These are phyloP conservation scores for Tenthredo scrophulariae DNA, from an alignment of 2,888 invertebrate species.

Conservation along the genomic window DNA sequence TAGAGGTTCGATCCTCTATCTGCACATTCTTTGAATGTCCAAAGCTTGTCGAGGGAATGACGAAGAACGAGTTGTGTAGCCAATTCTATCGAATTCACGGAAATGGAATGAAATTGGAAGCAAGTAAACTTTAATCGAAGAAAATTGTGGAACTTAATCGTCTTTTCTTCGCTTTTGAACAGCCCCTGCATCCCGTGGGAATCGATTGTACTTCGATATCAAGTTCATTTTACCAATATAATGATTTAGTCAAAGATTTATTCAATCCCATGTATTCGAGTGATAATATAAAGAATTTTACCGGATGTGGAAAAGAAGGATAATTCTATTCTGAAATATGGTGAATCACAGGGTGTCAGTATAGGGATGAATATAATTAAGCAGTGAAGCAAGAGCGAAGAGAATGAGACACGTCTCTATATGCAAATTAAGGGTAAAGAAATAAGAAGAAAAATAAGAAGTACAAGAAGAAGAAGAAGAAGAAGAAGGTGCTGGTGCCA, in stretches of 20 bases:
- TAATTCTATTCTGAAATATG: neutral
- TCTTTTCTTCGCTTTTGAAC: conserved; percentile 16
- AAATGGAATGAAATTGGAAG: conserved; percentile 43
- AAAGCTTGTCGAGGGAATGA: neutral
- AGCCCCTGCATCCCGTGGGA: neutral
- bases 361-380: conserved; percentile 4
- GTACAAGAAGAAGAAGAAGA: neutral
- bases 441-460: neutral
- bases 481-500: conserved; percentile 46
- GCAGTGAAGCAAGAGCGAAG: neutral
- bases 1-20: conserved; percentile 19
- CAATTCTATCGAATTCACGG: conserved; percentile 20
- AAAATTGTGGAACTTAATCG: neutral
- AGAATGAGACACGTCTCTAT: neutral
- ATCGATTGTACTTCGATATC: conserved; percentile 18
- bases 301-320: neutral
- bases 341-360: conserved; percentile 4
- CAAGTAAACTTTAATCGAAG: conserved; percentile 28
- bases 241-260: neutral
- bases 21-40: conserved; percentile 35
- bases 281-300: neutral
- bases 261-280: neutral
- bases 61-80: neutral
- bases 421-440: conserved; percentile 34
- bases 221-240: neutral